Evolutionary conservation across 2,797 vertebrate species (phyloP).

Genomic region (Cryptoblepharus egeriae): DNA sequence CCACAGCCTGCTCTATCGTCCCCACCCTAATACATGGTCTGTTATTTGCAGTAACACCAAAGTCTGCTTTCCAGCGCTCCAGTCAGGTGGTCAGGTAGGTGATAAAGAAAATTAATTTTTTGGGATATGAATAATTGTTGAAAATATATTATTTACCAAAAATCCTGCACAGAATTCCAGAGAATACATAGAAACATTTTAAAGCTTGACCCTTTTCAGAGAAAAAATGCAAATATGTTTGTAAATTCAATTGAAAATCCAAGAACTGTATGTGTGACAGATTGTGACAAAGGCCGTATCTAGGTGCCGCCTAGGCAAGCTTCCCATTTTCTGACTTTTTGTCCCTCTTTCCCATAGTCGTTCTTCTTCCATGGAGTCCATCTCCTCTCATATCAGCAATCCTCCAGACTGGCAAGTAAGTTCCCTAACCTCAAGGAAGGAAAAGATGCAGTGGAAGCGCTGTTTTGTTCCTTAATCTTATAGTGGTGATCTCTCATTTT

Average conservation of each 20-base stretch:
- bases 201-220: not conserved
- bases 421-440: not conserved
- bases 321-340: not conserved
- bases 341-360: conserved; percentile 42
- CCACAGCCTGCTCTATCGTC: too few species aligned
- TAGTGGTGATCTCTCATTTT: not conserved
- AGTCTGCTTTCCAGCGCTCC: conserved; percentile 63
- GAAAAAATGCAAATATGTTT: not conserved
- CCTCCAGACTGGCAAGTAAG: conserved; percentile 20
- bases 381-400: conserved; percentile 50
- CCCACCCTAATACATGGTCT: conserved; percentile 1
- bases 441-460: not conserved
- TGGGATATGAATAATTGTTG: not conserved
- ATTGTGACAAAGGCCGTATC: not conserved
- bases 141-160: not conserved
- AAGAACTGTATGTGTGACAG: not conserved
- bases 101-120: not conserved
- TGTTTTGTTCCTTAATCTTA: not conserved
- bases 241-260: not conserved
- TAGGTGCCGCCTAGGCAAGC: not conserved
- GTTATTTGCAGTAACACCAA: conserved; percentile 79
- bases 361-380: conserved; percentile 65
- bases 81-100: conserved; percentile 80
- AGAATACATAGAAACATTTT: not conserved
- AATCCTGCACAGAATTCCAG: not conserved